Evolutionary conservation across 2,888 invertebrate species (phyloP).

Genomic region (Bombylius discolor): DNA sequence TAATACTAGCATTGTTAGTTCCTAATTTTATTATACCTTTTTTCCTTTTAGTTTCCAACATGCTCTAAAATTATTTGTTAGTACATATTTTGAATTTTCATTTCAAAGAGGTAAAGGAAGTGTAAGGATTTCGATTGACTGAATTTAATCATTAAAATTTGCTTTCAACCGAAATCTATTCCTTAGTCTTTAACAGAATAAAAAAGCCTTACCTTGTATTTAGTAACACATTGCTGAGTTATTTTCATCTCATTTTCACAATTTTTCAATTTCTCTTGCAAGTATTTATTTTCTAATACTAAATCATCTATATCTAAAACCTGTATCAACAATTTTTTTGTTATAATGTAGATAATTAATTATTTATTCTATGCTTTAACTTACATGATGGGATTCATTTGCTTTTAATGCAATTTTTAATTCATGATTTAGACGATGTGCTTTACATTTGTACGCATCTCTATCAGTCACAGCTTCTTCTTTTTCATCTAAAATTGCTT

Average conservation of each 20-base stretch:
- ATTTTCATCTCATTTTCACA: conserved; percentile 66
- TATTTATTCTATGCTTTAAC: conserved; percentile 18
- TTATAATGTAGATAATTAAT: no score
- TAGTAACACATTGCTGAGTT: conserved; percentile 54
- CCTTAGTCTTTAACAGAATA: no score
- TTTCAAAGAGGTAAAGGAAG: no score
- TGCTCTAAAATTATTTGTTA: conserved; percentile 37
- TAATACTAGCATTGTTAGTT: conserved; percentile 53
- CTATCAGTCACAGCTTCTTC: conserved; percentile 68
- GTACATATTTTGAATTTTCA: neutral
- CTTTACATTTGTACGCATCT: conserved; percentile 72
- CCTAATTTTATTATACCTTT: conserved; percentile 58
- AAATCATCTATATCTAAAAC: conserved; percentile 68
- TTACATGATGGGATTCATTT: conserved; percentile 27
- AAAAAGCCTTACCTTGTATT: conserved; percentile 52
- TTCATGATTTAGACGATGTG: conserved; percentile 68
- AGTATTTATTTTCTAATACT: conserved; percentile 69
- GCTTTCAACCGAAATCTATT: no score
- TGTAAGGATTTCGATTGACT: no score
- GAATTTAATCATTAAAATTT: neutral
- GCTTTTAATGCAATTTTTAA: conserved; percentile 51
- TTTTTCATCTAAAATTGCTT: conserved; percentile 70
- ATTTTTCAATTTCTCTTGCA: conserved; percentile 68
- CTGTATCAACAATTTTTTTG: conserved; percentile 12
- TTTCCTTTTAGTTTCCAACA: conserved; percentile 58